Percentiles rank a stretch among this genome's conserved stretches.
phyloP scores from a whole-genome alignment of 2,113 vertebrate genomes.

The Abramis brama region DNA sequence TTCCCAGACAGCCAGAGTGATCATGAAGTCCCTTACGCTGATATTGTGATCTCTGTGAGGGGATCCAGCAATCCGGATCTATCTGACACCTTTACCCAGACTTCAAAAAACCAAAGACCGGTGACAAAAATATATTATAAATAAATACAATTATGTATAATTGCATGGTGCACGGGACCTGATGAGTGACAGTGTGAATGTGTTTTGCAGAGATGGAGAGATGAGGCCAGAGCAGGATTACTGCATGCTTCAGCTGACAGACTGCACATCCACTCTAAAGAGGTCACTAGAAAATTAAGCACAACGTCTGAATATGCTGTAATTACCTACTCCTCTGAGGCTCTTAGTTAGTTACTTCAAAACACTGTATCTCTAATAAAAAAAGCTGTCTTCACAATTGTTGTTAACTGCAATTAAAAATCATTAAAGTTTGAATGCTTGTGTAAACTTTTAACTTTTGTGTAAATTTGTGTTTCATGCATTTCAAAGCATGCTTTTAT shows the following conservation, averaged over 20 bases:
- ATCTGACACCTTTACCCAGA: slow-evolving; percentile 63
- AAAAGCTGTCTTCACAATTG: neutral
- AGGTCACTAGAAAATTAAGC: slow-evolving; percentile 78
- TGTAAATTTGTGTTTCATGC: neutral
- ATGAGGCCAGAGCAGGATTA: slow-evolving; percentile 47
- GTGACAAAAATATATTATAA: slow-evolving; percentile 57
- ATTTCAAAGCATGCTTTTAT: neutral
- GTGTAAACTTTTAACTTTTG: neutral
- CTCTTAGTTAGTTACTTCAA: slow-evolving; percentile 38
- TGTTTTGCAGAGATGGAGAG: slow-evolving; percentile 66
- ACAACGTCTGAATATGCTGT: slow-evolving; percentile 79
- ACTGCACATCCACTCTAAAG: slow-evolving; percentile 72
- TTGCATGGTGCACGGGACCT: neutral
- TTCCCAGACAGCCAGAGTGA: slow-evolving; percentile 71
- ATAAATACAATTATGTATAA: neutral
- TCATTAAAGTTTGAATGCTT: neutral
- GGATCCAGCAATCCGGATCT: slow-evolving; percentile 77
- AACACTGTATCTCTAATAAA: neutral
- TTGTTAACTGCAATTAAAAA: neutral
- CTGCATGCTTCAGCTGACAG: slow-evolving; percentile 75
- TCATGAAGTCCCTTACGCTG: slow-evolving; percentile 80
- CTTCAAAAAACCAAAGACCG: slow-evolving; percentile 62
- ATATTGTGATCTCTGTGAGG: slow-evolving; percentile 78
- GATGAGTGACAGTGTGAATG: slow-evolving; percentile 16
- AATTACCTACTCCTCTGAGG: slow-evolving; percentile 71